These are phyloP conservation scores for Daubentonia madagascariensis DNA, from an alignment of 2,113 vertebrate species.

Conservation along the genomic window DNA sequence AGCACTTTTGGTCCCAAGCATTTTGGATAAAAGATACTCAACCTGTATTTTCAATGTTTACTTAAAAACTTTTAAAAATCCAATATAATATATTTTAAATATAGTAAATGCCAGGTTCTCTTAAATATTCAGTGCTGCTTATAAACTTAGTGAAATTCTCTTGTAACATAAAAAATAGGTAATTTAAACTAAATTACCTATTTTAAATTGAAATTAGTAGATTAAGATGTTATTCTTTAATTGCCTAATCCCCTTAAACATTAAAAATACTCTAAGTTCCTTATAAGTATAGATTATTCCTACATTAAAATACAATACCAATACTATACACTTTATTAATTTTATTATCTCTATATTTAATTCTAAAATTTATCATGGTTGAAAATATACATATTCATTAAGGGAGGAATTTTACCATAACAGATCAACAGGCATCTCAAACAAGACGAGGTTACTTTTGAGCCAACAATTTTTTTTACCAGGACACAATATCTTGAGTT, in stretches of 20 bases:
- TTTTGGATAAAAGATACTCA: background rate
- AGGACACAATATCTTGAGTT: background rate
- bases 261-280: background rate
- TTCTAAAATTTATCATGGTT: background rate
- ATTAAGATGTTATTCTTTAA: background rate
- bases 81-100: background rate
- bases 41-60: background rate
- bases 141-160: background rate
- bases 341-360: background rate
- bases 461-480: background rate
- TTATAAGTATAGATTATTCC: background rate
- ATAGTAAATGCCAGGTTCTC: background rate
- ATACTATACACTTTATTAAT: background rate
- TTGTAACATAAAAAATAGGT: background rate
- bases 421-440: background rate
- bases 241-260: background rate
- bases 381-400: background rate
- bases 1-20: background rate
- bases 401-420: background rate
- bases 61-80: background rate
- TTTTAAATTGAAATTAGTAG: background rate
- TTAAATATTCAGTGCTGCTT: background rate
- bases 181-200: background rate
- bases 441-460: background rate
- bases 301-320: background rate